A percentile compares a stretch with the other conserved stretches of the same genome.
These are phyloP conservation scores for Rhagium mordax DNA, from an alignment of 2,888 invertebrate species.

Conservation along the genomic window DNA sequence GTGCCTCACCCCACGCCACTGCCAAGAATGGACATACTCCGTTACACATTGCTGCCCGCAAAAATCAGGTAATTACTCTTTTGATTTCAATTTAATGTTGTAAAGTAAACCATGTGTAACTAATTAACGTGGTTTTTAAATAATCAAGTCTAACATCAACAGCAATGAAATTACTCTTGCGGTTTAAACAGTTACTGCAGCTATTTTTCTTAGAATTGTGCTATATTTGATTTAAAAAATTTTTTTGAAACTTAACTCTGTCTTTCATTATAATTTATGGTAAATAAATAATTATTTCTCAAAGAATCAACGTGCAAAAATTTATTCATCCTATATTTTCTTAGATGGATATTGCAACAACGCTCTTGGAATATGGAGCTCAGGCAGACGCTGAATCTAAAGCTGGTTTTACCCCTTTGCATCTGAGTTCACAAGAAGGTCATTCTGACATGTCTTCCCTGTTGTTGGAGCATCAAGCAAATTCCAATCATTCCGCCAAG, in stretches of 20 bases:
- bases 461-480: slow-evolving; percentile 90
- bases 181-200: not conserved
- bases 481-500: slow-evolving; percentile 89
- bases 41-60: slow-evolving; percentile 97
- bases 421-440: slow-evolving; percentile 95
- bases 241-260: not conserved
- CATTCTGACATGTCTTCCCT: slow-evolving; percentile 95
- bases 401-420: slow-evolving; percentile 96
- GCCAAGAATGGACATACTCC: slow-evolving; percentile 99
- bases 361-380: slow-evolving; percentile 93
- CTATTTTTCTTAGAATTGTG: slow-evolving; percentile 1
- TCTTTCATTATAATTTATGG: not conserved
- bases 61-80: slow-evolving; percentile 81
- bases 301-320: too few species aligned
- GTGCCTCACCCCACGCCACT: slow-evolving; percentile 93
- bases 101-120: slow-evolving; percentile 18
- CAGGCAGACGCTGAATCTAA: slow-evolving; percentile 94
- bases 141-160: slow-evolving; percentile 1
- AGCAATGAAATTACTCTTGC: slow-evolving; percentile 10
- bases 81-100: not conserved
- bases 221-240: not conserved
- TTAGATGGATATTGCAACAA: slow-evolving; percentile 94
- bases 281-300: too few species aligned
- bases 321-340: not conserved
- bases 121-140: slow-evolving; percentile 8